Evolutionary conservation across 2,113 vertebrate genomes (phyloP).

Genomic region (Gavia stellata): DNA sequence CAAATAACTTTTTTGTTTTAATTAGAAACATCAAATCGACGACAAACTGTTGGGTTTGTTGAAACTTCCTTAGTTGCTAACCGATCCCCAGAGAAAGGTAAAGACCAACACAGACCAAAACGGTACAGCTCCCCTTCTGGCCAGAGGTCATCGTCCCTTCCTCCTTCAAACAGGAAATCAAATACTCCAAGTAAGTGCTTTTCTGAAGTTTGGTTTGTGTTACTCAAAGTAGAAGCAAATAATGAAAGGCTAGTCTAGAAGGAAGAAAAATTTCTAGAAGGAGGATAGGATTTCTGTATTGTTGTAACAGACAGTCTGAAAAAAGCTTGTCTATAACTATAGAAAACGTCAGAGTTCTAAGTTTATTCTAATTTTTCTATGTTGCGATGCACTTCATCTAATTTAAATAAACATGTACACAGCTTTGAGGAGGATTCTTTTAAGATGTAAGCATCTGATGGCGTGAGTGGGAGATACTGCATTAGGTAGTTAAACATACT

Average conservation of each 20-base stretch:
- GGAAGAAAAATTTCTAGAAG: not conserved
- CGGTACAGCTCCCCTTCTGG: conserved; percentile 78
- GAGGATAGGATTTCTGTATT: not conserved
- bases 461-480: not conserved
- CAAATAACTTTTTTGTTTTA: not conserved
- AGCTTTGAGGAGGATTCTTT: not conserved
- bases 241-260: not conserved
- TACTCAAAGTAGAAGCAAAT: not conserved
- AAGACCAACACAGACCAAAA: conserved; percentile 74
- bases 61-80: conserved; percentile 66
- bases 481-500: not conserved
- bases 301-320: not conserved
- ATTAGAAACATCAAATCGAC: conserved; percentile 74
- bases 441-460: not conserved
- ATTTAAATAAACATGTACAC: not conserved
- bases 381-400: not conserved
- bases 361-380: not conserved
- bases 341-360: not conserved
- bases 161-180: conserved; percentile 80
- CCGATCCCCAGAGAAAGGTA: conserved; percentile 70
- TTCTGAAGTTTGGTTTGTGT: not conserved
- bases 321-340: not conserved
- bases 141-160: conserved; percentile 89
- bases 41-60: conserved; percentile 75
- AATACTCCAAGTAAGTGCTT: conserved; percentile 79